Conservation (phyloP, 2,888 invertebrate species). For the Venustoraphidia nigricollis region DNA sequence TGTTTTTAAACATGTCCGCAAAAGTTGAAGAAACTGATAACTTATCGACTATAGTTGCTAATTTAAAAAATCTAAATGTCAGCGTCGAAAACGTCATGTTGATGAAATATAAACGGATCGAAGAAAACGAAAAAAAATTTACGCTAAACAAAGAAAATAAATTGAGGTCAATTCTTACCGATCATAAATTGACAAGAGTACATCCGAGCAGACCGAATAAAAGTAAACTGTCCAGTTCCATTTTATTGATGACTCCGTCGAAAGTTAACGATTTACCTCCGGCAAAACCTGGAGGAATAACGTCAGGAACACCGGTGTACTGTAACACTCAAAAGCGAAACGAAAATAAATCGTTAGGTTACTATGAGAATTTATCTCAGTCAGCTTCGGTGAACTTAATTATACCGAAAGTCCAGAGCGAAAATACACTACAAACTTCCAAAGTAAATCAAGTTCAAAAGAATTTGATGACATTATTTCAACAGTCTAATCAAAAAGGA, state of each 20-base stretch:
- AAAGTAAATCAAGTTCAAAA: no score
- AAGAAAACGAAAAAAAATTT: constrained; percentile 23
- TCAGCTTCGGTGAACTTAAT: no score
- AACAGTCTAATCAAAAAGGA: no score
- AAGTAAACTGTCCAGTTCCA: constrained; percentile 23
- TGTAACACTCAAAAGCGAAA: no score
- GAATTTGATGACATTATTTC: no score
- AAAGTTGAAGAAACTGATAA: not conserved
- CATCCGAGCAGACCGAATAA: constrained; percentile 34
- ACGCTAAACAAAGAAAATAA: constrained; percentile 34
- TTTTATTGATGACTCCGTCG: constrained; percentile 9
- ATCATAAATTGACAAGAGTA: constrained; percentile 34
- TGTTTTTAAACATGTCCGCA: constrained; percentile 3
- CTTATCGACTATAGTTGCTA: constrained; percentile 30
- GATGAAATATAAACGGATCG: constrained; percentile 24
- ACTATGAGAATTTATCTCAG: no score
- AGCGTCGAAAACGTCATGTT: constrained; percentile 28
- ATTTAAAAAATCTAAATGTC: constrained; percentile 37
- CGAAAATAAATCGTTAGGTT: no score
- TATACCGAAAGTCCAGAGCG: no score
- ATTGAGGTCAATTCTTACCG: constrained; percentile 32
- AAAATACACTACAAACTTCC: no score
- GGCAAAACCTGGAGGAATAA: constrained; percentile 2
- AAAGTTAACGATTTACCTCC: constrained; percentile 1
- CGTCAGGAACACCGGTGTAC: not conserved